Evolutionary conservation across 2,888 invertebrate species (phyloP), one percentile per base, ranked within the genome.

Genomic region (Hylaea fasciaria): DNA sequence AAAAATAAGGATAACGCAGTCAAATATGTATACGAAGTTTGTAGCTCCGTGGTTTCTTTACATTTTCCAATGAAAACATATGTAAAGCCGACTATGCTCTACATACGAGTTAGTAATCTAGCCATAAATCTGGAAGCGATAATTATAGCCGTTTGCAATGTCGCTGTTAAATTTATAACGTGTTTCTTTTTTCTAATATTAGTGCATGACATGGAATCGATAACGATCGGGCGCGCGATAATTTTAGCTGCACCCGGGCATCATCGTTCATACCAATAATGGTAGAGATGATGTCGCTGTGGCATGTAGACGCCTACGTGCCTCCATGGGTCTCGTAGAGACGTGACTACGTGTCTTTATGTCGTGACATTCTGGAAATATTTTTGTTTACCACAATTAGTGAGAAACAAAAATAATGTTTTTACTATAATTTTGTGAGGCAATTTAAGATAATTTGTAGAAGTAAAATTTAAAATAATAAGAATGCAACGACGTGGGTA

Each of bases 171-270:
- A 22, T 76, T 77, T 77, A 77, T 73, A 72, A 60, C 72, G 22
- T 35, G 74, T 80, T 40, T 83, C 78, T 82, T 84, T 83, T 79
- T 82, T 84, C 84, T 86, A 85, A 84, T 85, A 83, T 85, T 83
- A 86, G 84, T 83, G 76, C 77, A 76, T 77, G 83, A 80, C 82
- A 82, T 71, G 75, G 76, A 82, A 86, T 85, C 85, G 79, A 86
- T 86, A 83, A 79, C 76, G 82, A 81, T 74, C 81, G 78, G 62
- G 49, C 52, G 49, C 69, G 64, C 69, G 77, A 62, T 78, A 76
- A 80, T 77, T 78, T 77, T 81, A 80, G 79, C 70, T 65, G 57
- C 64, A 64, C 63, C 72, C 63, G 69, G 22, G 64, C 70, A 70
- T 69, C 70, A 68, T 65, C 64, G 62, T 40, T 0, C 52, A 59